Base-by-base conservation (phyloP, 2,888 invertebrate species). In the Drosophila kambysellisi region DNA sequence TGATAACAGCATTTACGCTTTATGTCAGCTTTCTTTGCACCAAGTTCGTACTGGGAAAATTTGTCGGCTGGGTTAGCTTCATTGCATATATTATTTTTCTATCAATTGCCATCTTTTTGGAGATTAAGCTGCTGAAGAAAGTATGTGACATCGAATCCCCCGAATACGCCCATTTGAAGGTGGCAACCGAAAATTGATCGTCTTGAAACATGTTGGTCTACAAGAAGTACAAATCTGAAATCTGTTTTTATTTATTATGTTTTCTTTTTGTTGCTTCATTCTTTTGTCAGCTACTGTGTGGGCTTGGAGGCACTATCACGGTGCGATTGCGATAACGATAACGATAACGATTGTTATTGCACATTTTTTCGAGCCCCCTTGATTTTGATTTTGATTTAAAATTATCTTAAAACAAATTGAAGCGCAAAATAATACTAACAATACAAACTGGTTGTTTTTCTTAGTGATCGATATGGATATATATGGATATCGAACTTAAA, bases 71-170 rank as follows among this genome's bases (percentile, higher is more conserved):
- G 61, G 95, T 96, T 48, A 97, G 97, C 88, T 94, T 98, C 43
- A 94, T 96, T 63, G 96, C 97, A 95, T 98, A 98, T 93, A 95
- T 96, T 12, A 94, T 96, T 80, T 98, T 98, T 92, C 94, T 98
- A 54, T 94, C 96, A 41, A 94, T 97, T 75, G 62, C 79, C 0
- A 48, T 54, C 17, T 1, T 15, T 4, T 3, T 86, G 9, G 85
- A 89, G 32, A 11, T 85, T 0, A 0, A 9, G 0, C 0, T 32
- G n/a, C n/a, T 67, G 0, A 15, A 8, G 9, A 1, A 29, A 4
- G 2, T 29, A 0, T 85, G 85, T 33, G 66, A 85, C 15, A 68
- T 85, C 20, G 88, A 88, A 17, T 35, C 60, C 3, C 8, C n/a
- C 0, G 29, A 63, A n/a, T 77, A 74, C 43, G 5, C n/a, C 0